A percentile compares a stretch with the other conserved stretches of the same genome.
These are phyloP conservation scores for Holothuria scabra DNA, from an alignment of 53 echinoderm and acorn worm genomes.

Conservation along the genomic window DNA sequence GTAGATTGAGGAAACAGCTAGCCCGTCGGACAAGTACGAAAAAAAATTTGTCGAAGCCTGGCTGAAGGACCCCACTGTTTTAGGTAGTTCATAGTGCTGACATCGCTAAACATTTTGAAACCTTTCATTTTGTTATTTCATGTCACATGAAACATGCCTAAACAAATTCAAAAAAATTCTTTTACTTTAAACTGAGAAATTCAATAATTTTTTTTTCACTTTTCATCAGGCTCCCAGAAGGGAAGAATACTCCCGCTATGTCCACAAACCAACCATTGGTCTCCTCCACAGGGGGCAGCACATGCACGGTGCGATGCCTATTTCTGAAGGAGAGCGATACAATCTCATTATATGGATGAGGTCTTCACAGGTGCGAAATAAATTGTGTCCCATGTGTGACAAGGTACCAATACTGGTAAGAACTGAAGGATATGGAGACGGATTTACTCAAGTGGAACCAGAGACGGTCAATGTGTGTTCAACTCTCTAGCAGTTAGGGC, in stretches of 20 bases:
- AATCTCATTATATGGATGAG: conserved; percentile 98
- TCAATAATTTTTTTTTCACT: too few species aligned
- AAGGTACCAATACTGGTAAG: conserved; percentile 71
- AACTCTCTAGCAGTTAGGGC: conserved; percentile 1
- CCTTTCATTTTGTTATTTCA: too few species aligned
- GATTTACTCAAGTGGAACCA: conserved; percentile 56
- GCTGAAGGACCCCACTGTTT: too few species aligned
- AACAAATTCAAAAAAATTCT: too few species aligned
- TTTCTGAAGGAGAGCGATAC: conserved; percentile 83
- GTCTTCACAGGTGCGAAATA: conserved; percentile 77
- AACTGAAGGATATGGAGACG: conserved; percentile 86
- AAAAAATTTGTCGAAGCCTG: too few species aligned
- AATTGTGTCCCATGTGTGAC: conserved; percentile 92
- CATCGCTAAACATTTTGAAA: too few species aligned
- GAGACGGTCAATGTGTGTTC: conserved; percentile 33
- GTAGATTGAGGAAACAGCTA: too few species aligned
- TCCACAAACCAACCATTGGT: conserved; percentile 79
- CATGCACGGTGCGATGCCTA: conserved; percentile 91
- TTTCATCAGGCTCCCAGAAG: conserved; percentile 14
- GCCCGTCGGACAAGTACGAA: too few species aligned
- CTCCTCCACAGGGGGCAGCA: conserved; percentile 95
- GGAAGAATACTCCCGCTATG: conserved; percentile 59
- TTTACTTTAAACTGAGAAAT: too few species aligned
- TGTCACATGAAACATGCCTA: too few species aligned
- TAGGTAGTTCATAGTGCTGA: too few species aligned